A percentile compares a stretch with the other conserved stretches of the same genome.
Conservation (phyloP, 2,113 vertebrate species). For the Bostrychus sinensis region DNA sequence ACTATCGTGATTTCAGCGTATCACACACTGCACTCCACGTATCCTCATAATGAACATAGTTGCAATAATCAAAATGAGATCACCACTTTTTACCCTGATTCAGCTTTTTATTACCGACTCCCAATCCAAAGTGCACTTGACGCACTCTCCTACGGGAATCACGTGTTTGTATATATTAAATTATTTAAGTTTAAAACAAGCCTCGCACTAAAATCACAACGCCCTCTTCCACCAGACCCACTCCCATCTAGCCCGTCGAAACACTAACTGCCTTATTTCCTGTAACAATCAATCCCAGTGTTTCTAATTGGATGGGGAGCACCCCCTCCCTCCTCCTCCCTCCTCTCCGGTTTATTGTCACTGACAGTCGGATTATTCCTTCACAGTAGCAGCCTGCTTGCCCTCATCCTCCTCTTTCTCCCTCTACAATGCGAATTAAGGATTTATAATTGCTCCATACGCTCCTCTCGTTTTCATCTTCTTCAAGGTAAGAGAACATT, state of each 20-base stretch:
- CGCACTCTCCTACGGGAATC: background rate
- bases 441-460: constrained; percentile 58
- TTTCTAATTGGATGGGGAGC: constrained; percentile 62
- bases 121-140: background rate
- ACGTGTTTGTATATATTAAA: background rate
- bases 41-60: background rate
- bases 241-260: background rate
- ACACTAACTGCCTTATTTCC: constrained; percentile 40
- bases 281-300: constrained; percentile 48
- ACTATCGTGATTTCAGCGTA: too few relatives aligned
- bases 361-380: constrained; percentile 73
- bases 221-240: background rate
- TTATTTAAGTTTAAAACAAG: background rate
- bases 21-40: background rate
- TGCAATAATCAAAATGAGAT: background rate
- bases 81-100: background rate
- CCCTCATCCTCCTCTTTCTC: constrained; percentile 17
- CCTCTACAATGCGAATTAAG: constrained; percentile 70
- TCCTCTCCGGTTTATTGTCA: constrained; percentile 59
- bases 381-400: constrained; percentile 60
- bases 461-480: background rate
- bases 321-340: background rate
- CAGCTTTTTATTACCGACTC: background rate
- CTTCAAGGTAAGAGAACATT: constrained; percentile 63
- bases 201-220: background rate